Base-by-base conservation (phyloP, 2,797 vertebrate genomes). In the Mareca penelope region DNA sequence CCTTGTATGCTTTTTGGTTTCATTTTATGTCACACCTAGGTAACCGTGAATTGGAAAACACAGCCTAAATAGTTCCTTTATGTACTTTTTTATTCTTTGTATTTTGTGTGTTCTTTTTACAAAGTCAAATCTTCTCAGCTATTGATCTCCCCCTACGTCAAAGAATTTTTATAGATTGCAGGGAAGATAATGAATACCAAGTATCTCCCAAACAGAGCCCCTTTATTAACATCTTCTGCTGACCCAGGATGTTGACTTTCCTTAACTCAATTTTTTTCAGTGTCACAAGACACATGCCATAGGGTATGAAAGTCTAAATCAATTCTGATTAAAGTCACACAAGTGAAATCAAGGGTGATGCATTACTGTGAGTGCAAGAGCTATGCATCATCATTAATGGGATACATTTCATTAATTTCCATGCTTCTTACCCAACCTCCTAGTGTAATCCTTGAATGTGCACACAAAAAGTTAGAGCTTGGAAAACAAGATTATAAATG, bases 221-320 rank as follows among this genome's bases (percentile, higher is more conserved):
- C 65, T 92, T 92, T 69, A 68, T 61, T 50, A 90, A 67, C 60
- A 78, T 35, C 76, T 96, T 39, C 76, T 96, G 71, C 76, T 88
- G 69, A 75, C 37, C 60, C 60, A 93, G 12, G 40, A 56, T 63
- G 60, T 39, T 39, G 56, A 73, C 60, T 48, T 88, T 31, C n/a
- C 67, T 73, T 67, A 64, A 55, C 79, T 80, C 64, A 8, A 11
- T 17, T 81, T 85, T 72, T 76, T 77, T 50, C 78, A 40, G 39
- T 19, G 82, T 89, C 78, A 71, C 68, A 93, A 86, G 86, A 42
- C 65, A 60, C 33, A 13, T 22, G 40, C 2, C 6, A 76, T 7
- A 65, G 65, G 23, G 48, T 44, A 56, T 2, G 2, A 65, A 83
- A 18, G 14, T 31, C 90, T 75, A 82, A 85, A 85, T 75, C 31